phyloP scores from a whole-genome alignment of 1,140 invertebrate genomes.

The Habropoda laboriosa region DNA sequence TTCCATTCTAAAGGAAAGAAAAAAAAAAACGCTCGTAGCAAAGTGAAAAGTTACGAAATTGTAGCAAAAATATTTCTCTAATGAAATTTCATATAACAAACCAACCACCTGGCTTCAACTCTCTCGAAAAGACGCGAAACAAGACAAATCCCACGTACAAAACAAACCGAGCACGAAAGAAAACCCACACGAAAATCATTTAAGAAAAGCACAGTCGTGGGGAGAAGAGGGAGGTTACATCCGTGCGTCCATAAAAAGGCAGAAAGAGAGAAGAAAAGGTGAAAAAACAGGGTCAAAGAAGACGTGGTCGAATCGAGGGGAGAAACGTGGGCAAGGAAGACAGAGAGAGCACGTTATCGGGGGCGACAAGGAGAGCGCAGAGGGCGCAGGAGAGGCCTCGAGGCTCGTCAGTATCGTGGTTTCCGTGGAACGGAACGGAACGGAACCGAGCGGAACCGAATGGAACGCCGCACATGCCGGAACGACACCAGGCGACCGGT shows the following conservation, averaged over 20 bases:
- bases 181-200: no score
- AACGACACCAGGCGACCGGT: conserved; percentile 65
- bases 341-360: not conserved
- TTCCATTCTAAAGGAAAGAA: no score
- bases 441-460: conserved; percentile 56
- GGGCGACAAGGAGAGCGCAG: conserved; percentile 13
- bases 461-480: conserved; percentile 38
- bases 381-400: conserved; percentile 16
- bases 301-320: conserved; percentile 39
- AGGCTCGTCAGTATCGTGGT: conserved; percentile 53
- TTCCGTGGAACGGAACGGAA: conserved; percentile 56
- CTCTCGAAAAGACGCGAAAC: no score
- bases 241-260: not conserved
- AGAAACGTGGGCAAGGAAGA: conserved; percentile 27
- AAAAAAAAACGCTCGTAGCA: no score
- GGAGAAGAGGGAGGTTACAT: no score
- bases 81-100: no score
- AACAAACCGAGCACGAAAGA: no score
- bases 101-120: no score
- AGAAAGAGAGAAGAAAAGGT: not conserved
- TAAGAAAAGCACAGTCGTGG: no score
- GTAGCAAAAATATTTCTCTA: no score
- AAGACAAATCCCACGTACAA: no score
- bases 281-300: conserved; percentile 21
- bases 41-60: no score